Conservation (phyloP, 1,140 invertebrate genomes). For the Apis cerana region DNA sequence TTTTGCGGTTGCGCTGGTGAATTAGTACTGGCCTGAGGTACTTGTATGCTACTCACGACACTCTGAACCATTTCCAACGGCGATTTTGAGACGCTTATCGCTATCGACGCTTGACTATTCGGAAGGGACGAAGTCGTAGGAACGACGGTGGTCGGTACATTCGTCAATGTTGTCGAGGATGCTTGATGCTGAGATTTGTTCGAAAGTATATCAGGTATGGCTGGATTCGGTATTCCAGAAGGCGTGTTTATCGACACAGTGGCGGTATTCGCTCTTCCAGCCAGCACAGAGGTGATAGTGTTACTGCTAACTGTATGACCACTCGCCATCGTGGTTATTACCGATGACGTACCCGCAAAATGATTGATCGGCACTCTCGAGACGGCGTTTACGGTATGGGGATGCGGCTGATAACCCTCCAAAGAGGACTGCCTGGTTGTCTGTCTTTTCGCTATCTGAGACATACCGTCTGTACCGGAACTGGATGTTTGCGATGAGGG, state of each 20-base stretch:
- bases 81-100: constrained; percentile 84
- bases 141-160: constrained; percentile 69
- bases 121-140: constrained; percentile 61
- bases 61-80: constrained; percentile 91
- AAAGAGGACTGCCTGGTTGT: constrained; percentile 65
- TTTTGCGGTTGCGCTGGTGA: constrained; percentile 67
- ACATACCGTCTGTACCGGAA: constrained; percentile 56
- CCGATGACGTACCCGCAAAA: constrained; percentile 75
- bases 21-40: constrained; percentile 80
- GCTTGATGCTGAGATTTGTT: constrained; percentile 70
- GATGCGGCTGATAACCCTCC: constrained; percentile 77
- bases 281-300: constrained; percentile 89
- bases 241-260: constrained; percentile 87
- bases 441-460: constrained; percentile 58
- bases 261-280: constrained; percentile 87
- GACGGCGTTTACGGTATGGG: constrained; percentile 72
- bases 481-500: constrained; percentile 68
- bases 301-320: constrained; percentile 88
- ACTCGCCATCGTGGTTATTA: constrained; percentile 88
- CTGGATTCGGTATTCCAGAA: constrained; percentile 76
- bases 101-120: constrained; percentile 64
- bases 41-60: constrained; percentile 88
- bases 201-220: constrained; percentile 72
- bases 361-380: constrained; percentile 72
- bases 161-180: constrained; percentile 45